These are phyloP conservation scores for Barypeithes pellucidus DNA, from an alignment of 2,888 invertebrate species.

Conservation along the genomic window DNA sequence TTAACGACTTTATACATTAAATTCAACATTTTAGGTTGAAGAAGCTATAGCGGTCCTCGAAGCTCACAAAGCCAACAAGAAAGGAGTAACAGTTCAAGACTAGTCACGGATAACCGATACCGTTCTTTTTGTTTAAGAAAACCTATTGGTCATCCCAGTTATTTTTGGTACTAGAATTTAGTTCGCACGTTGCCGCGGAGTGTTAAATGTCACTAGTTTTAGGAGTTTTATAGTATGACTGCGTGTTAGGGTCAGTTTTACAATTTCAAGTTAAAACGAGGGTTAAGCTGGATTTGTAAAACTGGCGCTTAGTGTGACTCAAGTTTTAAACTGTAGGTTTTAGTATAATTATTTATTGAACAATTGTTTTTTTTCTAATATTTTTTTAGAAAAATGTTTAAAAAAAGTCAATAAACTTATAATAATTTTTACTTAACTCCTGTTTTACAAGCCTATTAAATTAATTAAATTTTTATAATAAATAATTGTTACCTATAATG, in stretches of 20 bases:
- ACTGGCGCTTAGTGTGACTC: slow-evolving; percentile 31
- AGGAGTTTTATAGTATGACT: slow-evolving; percentile 48
- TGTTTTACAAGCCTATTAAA: slow-evolving; percentile 7
- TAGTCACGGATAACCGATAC: slow-evolving; percentile 45
- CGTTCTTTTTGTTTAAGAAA: background rate
- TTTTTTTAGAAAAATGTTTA: slow-evolving; percentile 25
- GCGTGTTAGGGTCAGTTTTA: slow-evolving; percentile 39
- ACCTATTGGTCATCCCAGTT: slow-evolving; percentile 1
- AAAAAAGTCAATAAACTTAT: slow-evolving; percentile 26
- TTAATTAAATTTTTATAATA: background rate
- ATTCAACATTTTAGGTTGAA: slow-evolving; percentile 79
- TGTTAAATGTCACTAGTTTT: slow-evolving; percentile 46
- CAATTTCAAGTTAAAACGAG: background rate
- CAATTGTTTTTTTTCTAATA: slow-evolving; percentile 12
- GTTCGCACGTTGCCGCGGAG: slow-evolving; percentile 31
- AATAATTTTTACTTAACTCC: background rate
- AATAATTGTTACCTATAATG: background rate
- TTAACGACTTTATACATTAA: too few relatives aligned
- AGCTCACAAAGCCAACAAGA: slow-evolving; percentile 86
- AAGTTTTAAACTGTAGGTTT: slow-evolving; percentile 29
- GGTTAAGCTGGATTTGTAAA: slow-evolving; percentile 14
- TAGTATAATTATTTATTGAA: slow-evolving; percentile 26
- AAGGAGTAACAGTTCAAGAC: slow-evolving; percentile 62
- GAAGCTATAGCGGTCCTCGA: slow-evolving; percentile 98
- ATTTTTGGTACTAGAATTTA: background rate